A percentile compares a stretch with the other conserved stretches of the same genome.
Evolutionary conservation across 2,797 vertebrate species (phyloP).

Genomic region (Gambusia yucatana): DNA sequence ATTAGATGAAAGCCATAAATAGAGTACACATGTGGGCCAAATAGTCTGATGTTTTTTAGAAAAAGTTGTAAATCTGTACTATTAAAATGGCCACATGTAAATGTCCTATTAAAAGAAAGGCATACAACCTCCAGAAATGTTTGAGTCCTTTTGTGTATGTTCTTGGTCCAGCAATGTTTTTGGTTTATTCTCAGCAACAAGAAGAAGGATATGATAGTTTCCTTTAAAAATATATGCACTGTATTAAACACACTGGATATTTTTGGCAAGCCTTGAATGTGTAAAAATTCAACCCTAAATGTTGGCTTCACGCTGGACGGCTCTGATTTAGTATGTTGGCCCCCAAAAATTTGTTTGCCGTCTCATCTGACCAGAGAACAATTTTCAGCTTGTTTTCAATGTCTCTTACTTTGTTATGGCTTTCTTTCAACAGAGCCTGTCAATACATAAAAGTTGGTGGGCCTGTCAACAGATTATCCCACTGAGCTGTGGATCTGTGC

Average conservation of each 20-base stretch:
- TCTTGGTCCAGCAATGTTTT: too few species aligned
- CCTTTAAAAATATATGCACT: neutral
- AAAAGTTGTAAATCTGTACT: neutral
- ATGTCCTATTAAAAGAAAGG: neutral
- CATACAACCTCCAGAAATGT: neutral
- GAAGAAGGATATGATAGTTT: neutral
- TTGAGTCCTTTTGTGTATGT: neutral
- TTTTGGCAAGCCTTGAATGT: neutral
- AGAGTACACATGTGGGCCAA: neutral
- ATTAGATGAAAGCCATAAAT: neutral
- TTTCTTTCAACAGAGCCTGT: neutral
- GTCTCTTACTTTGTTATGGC: neutral
- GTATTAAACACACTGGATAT: neutral
- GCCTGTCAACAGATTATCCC: neutral
- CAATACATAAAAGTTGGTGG: neutral
- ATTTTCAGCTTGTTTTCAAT: neutral
- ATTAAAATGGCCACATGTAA: neutral
- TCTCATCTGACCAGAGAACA: neutral
- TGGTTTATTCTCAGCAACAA: too few species aligned
- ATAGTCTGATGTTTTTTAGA: neutral
- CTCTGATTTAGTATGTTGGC: neutral
- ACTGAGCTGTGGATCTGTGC: neutral
- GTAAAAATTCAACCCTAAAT: neutral
- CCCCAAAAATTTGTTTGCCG: neutral
- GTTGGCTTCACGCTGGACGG: neutral